Evolutionary conservation across 2,888 invertebrate species (phyloP).

Genomic region (Drosophila testacea): DNA sequence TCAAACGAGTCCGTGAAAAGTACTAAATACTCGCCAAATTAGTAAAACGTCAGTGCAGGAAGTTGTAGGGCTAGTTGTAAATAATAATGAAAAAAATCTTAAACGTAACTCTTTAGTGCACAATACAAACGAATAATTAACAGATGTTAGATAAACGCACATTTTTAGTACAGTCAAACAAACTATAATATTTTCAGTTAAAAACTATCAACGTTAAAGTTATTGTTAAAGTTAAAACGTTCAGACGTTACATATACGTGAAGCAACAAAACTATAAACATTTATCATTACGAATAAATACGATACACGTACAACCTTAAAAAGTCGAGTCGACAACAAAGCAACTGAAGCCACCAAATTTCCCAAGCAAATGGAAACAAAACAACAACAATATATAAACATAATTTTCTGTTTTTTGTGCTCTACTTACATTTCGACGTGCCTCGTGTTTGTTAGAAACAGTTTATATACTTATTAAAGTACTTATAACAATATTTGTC

Average conservation of each 20-base stretch:
- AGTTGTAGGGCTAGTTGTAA: constrained; percentile 73
- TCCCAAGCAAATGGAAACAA: constrained; percentile 69
- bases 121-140: constrained; percentile 52
- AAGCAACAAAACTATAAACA: constrained; percentile 46
- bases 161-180: constrained; percentile 50
- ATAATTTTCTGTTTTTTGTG: constrained; percentile 58
- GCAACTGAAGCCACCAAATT: constrained; percentile 79
- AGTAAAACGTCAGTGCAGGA: constrained; percentile 54
- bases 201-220: constrained; percentile 67
- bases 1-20: constrained; percentile 25
- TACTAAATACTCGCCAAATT: constrained; percentile 78
- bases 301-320: constrained; percentile 65
- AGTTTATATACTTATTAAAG: constrained; percentile 74
- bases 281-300: constrained; percentile 50
- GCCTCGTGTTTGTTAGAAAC: constrained; percentile 82
- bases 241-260: constrained; percentile 48
- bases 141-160: constrained; percentile 73
- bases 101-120: constrained; percentile 56
- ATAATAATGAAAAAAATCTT: constrained; percentile 65
- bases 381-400: constrained; percentile 61
- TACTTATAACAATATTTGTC: constrained; percentile 47
- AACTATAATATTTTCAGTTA: constrained; percentile 32
- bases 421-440: constrained; percentile 79
- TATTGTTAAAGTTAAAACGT: constrained; percentile 76
- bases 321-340: constrained; percentile 71